Evolutionary conservation across 2,113 vertebrate species (phyloP), one percentile per base, ranked within the genome.

Genomic region (Zosterops hypoxanthus): DNA sequence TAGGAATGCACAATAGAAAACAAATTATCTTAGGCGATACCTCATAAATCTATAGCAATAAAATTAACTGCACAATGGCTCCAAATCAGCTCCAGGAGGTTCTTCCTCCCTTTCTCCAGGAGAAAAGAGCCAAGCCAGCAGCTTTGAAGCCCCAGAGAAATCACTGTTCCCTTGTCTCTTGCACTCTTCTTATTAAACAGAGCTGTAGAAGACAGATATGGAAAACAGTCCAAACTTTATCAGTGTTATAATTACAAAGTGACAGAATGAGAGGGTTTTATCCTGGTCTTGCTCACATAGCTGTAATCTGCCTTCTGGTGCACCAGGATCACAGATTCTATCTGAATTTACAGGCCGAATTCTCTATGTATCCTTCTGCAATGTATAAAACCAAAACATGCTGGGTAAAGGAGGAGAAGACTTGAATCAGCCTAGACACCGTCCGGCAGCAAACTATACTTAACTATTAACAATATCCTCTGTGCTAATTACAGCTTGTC

Each of bases 1-100:
- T 20, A 94, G 95, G 97, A 97, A 97, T 97, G 96, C 85, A 94
- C 79, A 71, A 60, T 2, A 81, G 81, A 70, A 95, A 92, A 94
- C 90, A 92, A 92, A 81, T 78, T 95, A 94, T 92, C 93, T 97
- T 25, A 52, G 63, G 61, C 11, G 17, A 97, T 93, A 96, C 89
- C 87, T 70, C 88, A 94, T 94, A 97, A 96, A 97, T 80, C 86
- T 82, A 52, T 42, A 92, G 65, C 85, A 72, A 88, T 94, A 94
- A 97, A 92, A 94, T 56, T 47, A 92, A 42, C 65, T 91, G 86
- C 49, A 71, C 13, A 6, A 47, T 1, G 5, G 52, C 55, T 96
- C 92, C 66, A 87, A 52, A 72, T 44, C 39, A 25, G 39, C 92
- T 82, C 50, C 84, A 46, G 76, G 17, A 85, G 23, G 33, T 14